A percentile compares a stretch with the other conserved stretches of the same genome.
Evolutionary conservation across 2,888 invertebrate genomes (phyloP).

Genomic region (Drosophila algonquin): DNA sequence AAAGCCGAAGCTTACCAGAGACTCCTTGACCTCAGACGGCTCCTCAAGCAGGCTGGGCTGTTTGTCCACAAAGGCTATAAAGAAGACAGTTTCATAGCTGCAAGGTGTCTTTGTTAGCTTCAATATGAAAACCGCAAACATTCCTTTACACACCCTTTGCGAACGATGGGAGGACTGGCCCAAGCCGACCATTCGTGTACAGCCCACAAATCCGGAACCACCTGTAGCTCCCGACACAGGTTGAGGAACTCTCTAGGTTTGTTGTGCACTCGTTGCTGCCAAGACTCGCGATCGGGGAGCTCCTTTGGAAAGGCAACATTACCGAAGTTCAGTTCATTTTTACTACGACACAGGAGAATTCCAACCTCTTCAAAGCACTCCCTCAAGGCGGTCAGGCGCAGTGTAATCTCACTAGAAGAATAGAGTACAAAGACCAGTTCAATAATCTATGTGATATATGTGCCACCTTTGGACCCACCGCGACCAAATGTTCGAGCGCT

Average conservation of each 20-base stretch:
- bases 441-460: conserved; percentile 15
- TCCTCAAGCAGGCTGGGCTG: conserved; percentile 59
- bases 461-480: conserved; percentile 61
- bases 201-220: conserved; percentile 91
- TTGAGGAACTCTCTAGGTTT: conserved; percentile 85
- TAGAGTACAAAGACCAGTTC: conserved; percentile 41
- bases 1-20: conserved; percentile 33
- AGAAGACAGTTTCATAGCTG: conserved; percentile 64
- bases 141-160: conserved; percentile 83
- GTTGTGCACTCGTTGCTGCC: conserved; percentile 85
- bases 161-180: conserved; percentile 87
- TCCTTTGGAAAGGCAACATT: conserved; percentile 68
- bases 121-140: neutral
- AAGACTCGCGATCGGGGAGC: conserved; percentile 85
- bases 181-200: conserved; percentile 93
- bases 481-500: conserved; percentile 68
- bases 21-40: conserved; percentile 59
- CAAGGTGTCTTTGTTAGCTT: neutral
- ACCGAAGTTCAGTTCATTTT: conserved; percentile 83
- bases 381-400: conserved; percentile 92
- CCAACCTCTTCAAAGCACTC: conserved; percentile 97
- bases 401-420: conserved; percentile 87
- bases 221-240: conserved; percentile 87
- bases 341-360: conserved; percentile 87
- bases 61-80: conserved; percentile 51